Conservation (phyloP, 2,113 vertebrate genomes). For the Petromus typicus region DNA sequence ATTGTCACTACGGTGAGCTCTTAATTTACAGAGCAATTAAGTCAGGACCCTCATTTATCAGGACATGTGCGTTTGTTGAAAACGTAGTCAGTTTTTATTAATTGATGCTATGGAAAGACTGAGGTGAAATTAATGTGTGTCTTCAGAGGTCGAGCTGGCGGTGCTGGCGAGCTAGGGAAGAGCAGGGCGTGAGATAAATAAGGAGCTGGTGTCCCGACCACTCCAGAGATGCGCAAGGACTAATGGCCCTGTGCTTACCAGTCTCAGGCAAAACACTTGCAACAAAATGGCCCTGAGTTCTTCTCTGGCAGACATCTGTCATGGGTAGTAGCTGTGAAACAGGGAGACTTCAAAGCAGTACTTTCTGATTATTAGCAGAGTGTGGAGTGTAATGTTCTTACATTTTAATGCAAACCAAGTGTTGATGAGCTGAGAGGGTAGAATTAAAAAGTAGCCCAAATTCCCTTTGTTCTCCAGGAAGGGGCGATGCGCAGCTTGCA, state of each 20-base stretch:
- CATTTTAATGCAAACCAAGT: slow-evolving; percentile 88
- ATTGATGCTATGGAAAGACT: slow-evolving; percentile 94
- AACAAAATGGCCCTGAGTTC: slow-evolving; percentile 85
- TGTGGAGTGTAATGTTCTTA: slow-evolving; percentile 87
- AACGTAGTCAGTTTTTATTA: slow-evolving; percentile 99
- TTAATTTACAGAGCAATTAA: slow-evolving; percentile 99
- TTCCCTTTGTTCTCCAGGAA: slow-evolving; percentile 87
- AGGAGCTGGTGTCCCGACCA: slow-evolving; percentile 87
- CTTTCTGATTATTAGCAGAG: slow-evolving; percentile 88
- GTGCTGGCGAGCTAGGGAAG: slow-evolving; percentile 87
- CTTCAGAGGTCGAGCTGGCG: slow-evolving; percentile 93
- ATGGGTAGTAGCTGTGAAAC: slow-evolving; percentile 87
- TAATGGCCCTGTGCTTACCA: slow-evolving; percentile 85
- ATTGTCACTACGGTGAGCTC: slow-evolving; percentile 96
- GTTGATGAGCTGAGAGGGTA: slow-evolving; percentile 87
- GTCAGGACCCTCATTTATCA: slow-evolving; percentile 98
- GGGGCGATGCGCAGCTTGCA: slow-evolving; percentile 82
- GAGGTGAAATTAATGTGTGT: slow-evolving; percentile 96
- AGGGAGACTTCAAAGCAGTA: slow-evolving; percentile 87
- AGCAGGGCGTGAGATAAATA: slow-evolving; percentile 90
- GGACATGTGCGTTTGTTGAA: slow-evolving; percentile 94
- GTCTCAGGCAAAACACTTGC: slow-evolving; percentile 86
- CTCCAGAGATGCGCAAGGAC: slow-evolving; percentile 89
- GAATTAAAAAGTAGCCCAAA: slow-evolving; percentile 89
- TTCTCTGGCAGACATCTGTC: slow-evolving; percentile 91